Base-by-base conservation (phyloP, 2,113 vertebrate species). In the Merops nubicus region DNA sequence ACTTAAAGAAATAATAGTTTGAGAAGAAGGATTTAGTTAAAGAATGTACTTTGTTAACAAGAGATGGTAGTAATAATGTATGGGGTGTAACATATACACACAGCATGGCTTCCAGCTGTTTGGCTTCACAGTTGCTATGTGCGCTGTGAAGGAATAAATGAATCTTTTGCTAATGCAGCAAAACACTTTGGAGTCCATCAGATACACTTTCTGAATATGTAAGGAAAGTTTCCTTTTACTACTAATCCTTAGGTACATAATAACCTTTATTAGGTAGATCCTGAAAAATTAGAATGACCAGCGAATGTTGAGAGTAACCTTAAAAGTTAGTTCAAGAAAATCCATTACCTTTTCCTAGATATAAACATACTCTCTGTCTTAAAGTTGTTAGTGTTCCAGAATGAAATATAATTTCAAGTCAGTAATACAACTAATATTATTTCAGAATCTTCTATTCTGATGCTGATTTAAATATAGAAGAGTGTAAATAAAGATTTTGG, bases 101-200 rank as follows among this genome's bases (percentile, higher is more conserved):
- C 2, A 2, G 57, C 75, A 76, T 77, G 79, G 25, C 62, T 91
- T 95, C 89, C 92, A 97, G 89, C 92, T 97, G 82, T 87, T 94
- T 85, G 64, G 21, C 42, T 74, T 90, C 85, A 82, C 28, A 82
- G 62, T 85, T 82, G 89, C 54, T 85, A 85, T 42, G 36, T 81
- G 60, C 68, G 33, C 81, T 82, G 65, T 63, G 50, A 93, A 93
- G 88, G 40, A 87, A 75, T 25, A 94, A 87, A 85, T n/a, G 18
- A 80, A 60, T 77, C 50, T 89, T 97, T 79, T 2, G 25, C 73
- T 93, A 95, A 82, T 54, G 19, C 60, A 82, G 38, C 34, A 89
- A 78, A 94, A 69, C 18, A 33, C 80, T 91, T 87, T 65, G 48
- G 22, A 83, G 19, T 67, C 47, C 7, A 28, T 53, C 36, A 64